These are phyloP conservation scores for Gouania willdenowi DNA, from an alignment of 2,797 vertebrate genomes.

Conservation along the genomic window DNA sequence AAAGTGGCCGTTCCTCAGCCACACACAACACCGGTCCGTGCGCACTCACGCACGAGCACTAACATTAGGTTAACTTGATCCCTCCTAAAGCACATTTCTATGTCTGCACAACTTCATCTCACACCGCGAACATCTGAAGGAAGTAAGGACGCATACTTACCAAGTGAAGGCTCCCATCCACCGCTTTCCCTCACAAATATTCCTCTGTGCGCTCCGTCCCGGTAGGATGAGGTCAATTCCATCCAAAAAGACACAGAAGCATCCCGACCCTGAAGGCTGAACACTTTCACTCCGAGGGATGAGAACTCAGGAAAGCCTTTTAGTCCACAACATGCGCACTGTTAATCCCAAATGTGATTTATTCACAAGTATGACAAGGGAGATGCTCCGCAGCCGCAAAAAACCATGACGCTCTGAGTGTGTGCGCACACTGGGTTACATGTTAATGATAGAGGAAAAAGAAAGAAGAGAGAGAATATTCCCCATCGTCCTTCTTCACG, in stretches of 20 bases:
- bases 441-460: constrained; percentile 57
- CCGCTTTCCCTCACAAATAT: constrained; percentile 43
- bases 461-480: constrained; percentile 46
- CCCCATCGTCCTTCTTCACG: constrained; percentile 70
- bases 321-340: constrained; percentile 76
- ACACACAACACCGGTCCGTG: too few species aligned
- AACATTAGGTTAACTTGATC: constrained; percentile 6
- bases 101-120: constrained; percentile 4
- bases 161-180: constrained; percentile 52
- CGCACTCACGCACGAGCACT: too few species aligned
- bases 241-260: constrained; percentile 38
- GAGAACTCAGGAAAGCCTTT: constrained; percentile 64
- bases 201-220: constrained; percentile 62
- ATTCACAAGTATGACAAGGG: constrained; percentile 25
- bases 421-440: constrained; percentile 58
- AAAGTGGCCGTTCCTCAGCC: not conserved
- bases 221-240: constrained; percentile 60
- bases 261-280: constrained; percentile 32
- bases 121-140: not conserved
- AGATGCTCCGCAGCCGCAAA: constrained; percentile 70
- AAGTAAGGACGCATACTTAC: constrained; percentile 59
- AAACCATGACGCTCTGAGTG: constrained; percentile 72
- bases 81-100: constrained; percentile 9
- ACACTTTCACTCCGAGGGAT: constrained; percentile 51
- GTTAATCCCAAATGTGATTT: constrained; percentile 74